A percentile compares a stretch with the other conserved stretches of the same genome.
Evolutionary conservation across 2,797 vertebrate genomes (phyloP).

Genomic region (Rousettus madagascariensis): DNA sequence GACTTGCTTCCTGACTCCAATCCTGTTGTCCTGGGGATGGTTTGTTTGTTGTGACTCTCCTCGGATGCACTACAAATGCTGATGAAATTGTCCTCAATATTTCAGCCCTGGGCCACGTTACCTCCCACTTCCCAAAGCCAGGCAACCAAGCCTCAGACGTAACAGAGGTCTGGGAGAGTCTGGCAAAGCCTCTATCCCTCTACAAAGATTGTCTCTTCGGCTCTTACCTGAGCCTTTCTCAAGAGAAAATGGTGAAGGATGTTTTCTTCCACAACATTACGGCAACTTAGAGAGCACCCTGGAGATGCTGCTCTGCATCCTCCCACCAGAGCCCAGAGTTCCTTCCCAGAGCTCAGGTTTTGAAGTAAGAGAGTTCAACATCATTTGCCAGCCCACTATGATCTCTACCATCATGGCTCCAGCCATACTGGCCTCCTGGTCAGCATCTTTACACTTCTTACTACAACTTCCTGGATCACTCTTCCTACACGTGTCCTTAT

Average conservation of each 20-base stretch:
- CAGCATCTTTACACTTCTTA: not conserved
- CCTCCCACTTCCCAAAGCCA: constrained; percentile 8
- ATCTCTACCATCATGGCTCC: not conserved
- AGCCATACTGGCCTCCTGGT: not conserved
- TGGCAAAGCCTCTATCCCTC: not conserved
- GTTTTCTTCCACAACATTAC: not conserved
- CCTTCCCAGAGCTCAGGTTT: not conserved
- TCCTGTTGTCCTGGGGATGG: constrained; percentile 67
- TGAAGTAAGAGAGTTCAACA: not conserved
- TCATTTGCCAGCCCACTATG: not conserved
- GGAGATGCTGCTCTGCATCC: not conserved
- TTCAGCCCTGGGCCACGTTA: constrained; percentile 39
- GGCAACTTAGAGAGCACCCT: not conserved
- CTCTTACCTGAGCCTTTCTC: not conserved
- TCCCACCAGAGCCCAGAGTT: not conserved
- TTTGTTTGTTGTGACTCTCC: constrained; percentile 65
- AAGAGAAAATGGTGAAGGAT: not conserved
- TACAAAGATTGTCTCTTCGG: not conserved
- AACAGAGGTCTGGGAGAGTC: not conserved
- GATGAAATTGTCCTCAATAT: constrained; percentile 48
- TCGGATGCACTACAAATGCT: not conserved
- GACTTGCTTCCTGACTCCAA: not conserved
- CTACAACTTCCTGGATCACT: not conserved
- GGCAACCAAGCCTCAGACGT: not conserved
- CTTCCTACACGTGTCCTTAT: not conserved